Percentiles rank a stretch among this genome's conserved stretches.
Conservation (phyloP, 2,113 vertebrate species). For the Notothenia coriiceps region DNA sequence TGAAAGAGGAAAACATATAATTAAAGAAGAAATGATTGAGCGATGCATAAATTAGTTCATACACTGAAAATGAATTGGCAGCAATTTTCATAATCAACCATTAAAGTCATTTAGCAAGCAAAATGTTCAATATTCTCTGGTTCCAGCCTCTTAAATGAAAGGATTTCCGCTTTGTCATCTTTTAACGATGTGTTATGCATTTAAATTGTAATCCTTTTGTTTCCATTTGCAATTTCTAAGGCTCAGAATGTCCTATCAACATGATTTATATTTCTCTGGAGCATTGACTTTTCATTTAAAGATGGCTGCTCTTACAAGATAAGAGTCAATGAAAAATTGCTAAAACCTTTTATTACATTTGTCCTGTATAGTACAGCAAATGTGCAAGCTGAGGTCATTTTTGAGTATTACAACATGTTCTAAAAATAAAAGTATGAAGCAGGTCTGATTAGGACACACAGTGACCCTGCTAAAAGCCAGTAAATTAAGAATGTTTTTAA, state of each 20-base stretch:
- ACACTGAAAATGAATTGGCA: not conserved
- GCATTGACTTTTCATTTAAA: not conserved
- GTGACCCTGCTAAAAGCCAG: not conserved
- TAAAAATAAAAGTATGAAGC: not conserved
- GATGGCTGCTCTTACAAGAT: not conserved
- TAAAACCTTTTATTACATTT: not conserved
- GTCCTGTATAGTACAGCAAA: not conserved
- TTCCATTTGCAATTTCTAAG: not conserved
- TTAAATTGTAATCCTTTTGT: too few relatives aligned
- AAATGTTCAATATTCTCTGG: not conserved
- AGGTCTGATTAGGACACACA: not conserved
- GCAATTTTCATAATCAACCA: not conserved
- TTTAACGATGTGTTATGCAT: not conserved
- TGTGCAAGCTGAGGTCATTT: too few relatives aligned
- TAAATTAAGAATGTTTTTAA: not conserved
- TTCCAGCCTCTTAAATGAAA: not conserved
- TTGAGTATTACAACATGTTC: not conserved
- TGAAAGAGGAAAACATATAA: constrained; percentile 2
- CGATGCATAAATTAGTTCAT: not conserved
- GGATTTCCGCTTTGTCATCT: not conserved
- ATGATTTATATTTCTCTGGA: not conserved
- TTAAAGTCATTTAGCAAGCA: not conserved
- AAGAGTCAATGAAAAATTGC: not conserved
- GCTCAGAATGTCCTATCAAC: not conserved
- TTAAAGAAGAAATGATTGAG: not conserved